Evolutionary conservation across 2,113 vertebrate genomes (phyloP).

Genomic region (Rhea americana): DNA sequence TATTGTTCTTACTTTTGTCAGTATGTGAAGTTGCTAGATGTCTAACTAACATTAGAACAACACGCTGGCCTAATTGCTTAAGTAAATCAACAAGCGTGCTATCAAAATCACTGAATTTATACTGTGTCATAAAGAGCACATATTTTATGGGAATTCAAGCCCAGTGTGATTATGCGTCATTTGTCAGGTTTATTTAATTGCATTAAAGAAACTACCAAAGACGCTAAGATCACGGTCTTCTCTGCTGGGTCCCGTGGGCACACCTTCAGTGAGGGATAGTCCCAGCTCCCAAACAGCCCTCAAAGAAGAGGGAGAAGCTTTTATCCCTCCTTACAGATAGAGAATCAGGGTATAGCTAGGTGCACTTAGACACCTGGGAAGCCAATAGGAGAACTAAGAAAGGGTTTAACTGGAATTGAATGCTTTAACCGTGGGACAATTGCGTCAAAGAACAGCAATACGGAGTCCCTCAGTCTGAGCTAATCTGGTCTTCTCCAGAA

Average conservation of each 20-base stretch:
- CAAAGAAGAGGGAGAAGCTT: neutral
- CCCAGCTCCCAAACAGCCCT: neutral
- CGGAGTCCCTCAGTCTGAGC: neutral
- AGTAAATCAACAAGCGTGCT: neutral
- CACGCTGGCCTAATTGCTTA: neutral
- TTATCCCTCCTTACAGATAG: neutral
- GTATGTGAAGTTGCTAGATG: neutral
- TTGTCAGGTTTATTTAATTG: neutral
- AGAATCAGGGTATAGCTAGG: neutral
- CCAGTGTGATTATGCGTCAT: neutral
- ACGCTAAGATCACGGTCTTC: neutral
- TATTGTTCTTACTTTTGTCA: neutral
- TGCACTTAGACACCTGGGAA: neutral
- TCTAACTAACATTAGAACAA: neutral
- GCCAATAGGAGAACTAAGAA: neutral
- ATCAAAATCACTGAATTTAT: neutral
- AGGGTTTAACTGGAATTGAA: neutral
- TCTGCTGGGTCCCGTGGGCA: neutral
- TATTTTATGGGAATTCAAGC: neutral
- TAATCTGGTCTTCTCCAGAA: neutral
- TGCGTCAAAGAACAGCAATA: neutral
- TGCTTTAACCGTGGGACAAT: neutral
- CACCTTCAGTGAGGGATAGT: neutral
- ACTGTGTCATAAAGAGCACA: neutral
- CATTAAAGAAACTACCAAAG: neutral